Conservation (phyloP, 2,888 invertebrate species). For the Xanthia togata region DNA sequence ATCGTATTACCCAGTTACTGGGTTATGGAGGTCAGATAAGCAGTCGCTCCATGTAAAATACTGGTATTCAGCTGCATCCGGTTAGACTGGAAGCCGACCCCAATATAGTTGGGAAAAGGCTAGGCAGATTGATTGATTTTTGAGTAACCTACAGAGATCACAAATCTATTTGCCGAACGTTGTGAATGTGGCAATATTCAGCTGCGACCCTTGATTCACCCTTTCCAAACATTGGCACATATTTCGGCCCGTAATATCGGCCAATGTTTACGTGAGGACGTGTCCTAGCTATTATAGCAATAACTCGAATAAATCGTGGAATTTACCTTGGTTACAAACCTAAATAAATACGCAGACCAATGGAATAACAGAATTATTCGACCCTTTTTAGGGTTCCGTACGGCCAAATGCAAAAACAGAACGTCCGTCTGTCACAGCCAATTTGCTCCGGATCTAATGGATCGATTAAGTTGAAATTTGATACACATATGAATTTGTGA, state of each 20-base stretch:
- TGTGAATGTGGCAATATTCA: conserved; percentile 2
- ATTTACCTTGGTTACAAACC: conserved; percentile 20
- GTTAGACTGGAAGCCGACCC: no score
- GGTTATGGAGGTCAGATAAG: no score
- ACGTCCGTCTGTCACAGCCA: no score
- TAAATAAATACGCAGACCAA: conserved; percentile 23
- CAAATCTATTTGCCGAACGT: conserved; percentile 3
- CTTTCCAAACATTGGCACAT: neutral
- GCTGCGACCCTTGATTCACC: neutral
- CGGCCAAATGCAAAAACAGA: no score
- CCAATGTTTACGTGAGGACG: conserved; percentile 1
- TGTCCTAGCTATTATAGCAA: conserved; percentile 7
- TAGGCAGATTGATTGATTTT: no score
- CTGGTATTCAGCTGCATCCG: no score
- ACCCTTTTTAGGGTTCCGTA: neutral
- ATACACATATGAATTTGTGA: no score
- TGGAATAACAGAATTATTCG: conserved; percentile 10
- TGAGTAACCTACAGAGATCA: neutral
- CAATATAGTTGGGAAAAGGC: no score
- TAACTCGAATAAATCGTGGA: conserved; percentile 6
- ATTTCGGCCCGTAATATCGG: neutral
- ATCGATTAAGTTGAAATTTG: no score
- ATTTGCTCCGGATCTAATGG: no score
- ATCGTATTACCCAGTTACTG: no score
- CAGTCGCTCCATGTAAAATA: no score